Base-by-base conservation (phyloP, 2,113 vertebrate species). In the Calypte anna region DNA sequence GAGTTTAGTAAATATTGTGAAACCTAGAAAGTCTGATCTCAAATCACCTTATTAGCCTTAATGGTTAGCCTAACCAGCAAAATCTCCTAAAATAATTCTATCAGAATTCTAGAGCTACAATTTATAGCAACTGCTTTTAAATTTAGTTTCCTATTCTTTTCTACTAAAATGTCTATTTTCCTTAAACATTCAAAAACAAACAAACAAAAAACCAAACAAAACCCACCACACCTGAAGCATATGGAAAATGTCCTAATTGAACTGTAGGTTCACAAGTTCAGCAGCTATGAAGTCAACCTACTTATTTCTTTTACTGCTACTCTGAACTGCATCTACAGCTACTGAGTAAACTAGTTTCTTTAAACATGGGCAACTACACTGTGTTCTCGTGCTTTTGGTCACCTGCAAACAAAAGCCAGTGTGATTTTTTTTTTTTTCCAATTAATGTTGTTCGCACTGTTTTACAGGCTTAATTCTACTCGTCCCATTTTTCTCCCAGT, bases 21-120 rank as follows among this genome's bases (percentile, higher is more conserved):
- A 93, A 83, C 0, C 3, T 53, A 31, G 18, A 36, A 92, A 58
- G 18, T 91, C 67, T 81, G 36, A 9, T 74, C 21, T 27, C 67
- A 21, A 93, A 46, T 51, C 53, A 51, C 0, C 0, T 40, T 7
- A 1, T 3, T n/a, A 67, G 20, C 21, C 63, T 38, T 38, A 50
- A 82, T 17, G 9, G 15, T 36, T 76, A 46, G 6, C 18, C 63
- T 57, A 61, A 73, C 58, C 33, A 95, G 66, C 17, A 69, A 83
- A 75, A 50, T 25, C 10, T 7, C 5, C 81, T 61, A 16, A 81
- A 88, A 61, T 33, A 68, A 67, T 61, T 74, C 19, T 20, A 3
- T 63, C 25, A 66, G 78, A 79, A 50, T 61, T 59, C 17, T 6
- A 53, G 31, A 11, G 30, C n/a, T 66, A 19, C 24, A 63, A 63